A percentile compares a stretch with the other conserved stretches of the same genome.
Evolutionary conservation across 2,888 invertebrate genomes (phyloP).

Genomic region (Trimorus sp.): DNA sequence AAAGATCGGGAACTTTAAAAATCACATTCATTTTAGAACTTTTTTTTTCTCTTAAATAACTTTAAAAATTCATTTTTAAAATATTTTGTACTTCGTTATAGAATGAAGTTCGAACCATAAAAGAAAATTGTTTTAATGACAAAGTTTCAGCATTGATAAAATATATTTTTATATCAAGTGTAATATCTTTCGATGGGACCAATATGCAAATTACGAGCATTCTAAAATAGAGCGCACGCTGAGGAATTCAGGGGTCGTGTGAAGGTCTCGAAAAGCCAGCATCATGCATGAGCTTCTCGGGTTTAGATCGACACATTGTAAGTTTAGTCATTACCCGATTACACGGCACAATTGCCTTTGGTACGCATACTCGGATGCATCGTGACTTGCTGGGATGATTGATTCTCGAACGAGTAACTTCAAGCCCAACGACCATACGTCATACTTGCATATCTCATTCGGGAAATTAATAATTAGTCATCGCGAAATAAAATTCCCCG

Average conservation of each 20-base stretch:
- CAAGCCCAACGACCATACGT: constrained; percentile 53
- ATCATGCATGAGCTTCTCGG: constrained; percentile 41
- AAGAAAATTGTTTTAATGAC: no score
- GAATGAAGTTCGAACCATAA: no score
- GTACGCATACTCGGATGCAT: constrained; percentile 19
- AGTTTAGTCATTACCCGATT: constrained; percentile 59
- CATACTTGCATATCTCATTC: constrained; percentile 66
- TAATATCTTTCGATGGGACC: no score
- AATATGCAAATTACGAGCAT: no score
- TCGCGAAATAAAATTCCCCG: neutral
- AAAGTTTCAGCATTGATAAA: no score
- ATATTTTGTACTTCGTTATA: no score
- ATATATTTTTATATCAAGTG: no score
- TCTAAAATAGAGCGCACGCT: no score
- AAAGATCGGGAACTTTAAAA: no score
- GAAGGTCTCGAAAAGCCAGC: constrained; percentile 29
- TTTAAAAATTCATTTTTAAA: no score
- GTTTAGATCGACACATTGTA: constrained; percentile 49
- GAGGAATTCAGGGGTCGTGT: constrained; percentile 54
- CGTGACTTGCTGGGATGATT: constrained; percentile 41
- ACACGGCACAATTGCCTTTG: constrained; percentile 42
- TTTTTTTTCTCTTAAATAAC: no score
- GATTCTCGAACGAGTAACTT: constrained; percentile 58
- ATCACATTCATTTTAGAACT: no score
- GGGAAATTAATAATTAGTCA: constrained; percentile 61